Base-by-base conservation (phyloP, 2,113 vertebrate species). In the Anser brachyrhynchus region DNA sequence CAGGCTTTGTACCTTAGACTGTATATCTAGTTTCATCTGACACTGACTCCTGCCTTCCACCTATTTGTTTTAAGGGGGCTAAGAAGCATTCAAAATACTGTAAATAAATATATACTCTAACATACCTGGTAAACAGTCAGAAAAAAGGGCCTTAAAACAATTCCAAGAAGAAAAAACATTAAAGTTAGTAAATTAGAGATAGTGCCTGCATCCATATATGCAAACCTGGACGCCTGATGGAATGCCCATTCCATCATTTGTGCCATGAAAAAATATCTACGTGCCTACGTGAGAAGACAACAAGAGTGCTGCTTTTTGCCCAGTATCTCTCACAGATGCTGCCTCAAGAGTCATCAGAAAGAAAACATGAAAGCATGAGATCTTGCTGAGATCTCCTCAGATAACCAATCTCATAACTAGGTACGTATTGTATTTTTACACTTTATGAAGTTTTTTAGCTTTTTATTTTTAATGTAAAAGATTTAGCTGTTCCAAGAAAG, bases 161-260 rank as follows among this genome's bases (percentile, higher is more conserved):
- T 15, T 46, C 11, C 28, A 94, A 78, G 29, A 77, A 77, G 17
- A 88, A 89, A 69, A 1, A 62, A 3, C 35, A 52, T 31, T 69
- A 51, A 84, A 85, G 29, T 35, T 35, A 17, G 8, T 76, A 25
- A 67, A 46, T 57, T 28, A 76, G 59, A 70, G 31, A 43, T 4
- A 52, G 12, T 3, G 6, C 11, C 29, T 75, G 41, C 2, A 5
- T 8, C 31, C 46, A 58, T 14, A 41, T 25, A 75, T 20, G 6
- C 44, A 72, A 89, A 44, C 14, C 21, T 31, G 28, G 6, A 78
- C 33, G n/a, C 13, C 71, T 10, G 43, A 61, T 9, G 6, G 22
- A 87, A 28, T 2, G 6, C 21, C 10, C 0, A 0, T 14, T 51
- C 43, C 19, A 64, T 28, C 10, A 43, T 16, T 69, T 54, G 20